These are phyloP conservation scores for Girardinichthys multiradiatus DNA, from an alignment of 2,113 vertebrate species.

Conservation along the genomic window DNA sequence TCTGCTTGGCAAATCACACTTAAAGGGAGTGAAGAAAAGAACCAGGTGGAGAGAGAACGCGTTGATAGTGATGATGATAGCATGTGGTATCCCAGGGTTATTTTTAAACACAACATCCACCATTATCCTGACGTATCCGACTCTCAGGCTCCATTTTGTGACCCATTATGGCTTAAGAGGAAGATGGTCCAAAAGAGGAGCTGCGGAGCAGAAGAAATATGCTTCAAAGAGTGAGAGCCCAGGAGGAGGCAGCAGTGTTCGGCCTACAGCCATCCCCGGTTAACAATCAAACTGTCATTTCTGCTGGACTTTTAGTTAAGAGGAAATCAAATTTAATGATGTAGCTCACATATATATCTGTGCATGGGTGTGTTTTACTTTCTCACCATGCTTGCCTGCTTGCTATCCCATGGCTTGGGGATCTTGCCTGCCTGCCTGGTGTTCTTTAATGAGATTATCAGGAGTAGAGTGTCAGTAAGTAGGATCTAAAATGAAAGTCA, in stretches of 20 bases:
- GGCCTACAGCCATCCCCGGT: conserved; percentile 8
- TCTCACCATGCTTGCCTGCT: conserved; percentile 26
- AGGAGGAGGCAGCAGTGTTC: conserved; percentile 7
- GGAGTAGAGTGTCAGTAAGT: conserved; percentile 85
- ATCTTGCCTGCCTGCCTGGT: conserved; percentile 62
- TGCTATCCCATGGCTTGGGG: conserved; percentile 44
- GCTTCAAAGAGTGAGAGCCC: conserved; percentile 33
- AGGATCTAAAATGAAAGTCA: conserved; percentile 88
- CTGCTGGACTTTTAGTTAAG: conserved; percentile 25
- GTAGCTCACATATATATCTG: conserved; percentile 9
- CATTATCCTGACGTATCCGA: conserved; percentile 59
- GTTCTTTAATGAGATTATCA: conserved; percentile 86
- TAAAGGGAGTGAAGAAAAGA: conserved; percentile 29
- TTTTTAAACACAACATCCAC: conserved; percentile 62
- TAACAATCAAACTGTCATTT: conserved; percentile 14
- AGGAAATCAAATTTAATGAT: conserved; percentile 27
- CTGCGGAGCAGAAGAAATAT: conserved; percentile 19
- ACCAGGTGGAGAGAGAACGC: conserved; percentile 47
- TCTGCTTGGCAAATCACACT: conserved; percentile 55
- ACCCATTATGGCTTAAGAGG: conserved; percentile 63
- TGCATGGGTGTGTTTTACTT: conserved; percentile 23
- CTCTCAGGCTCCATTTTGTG: conserved; percentile 69
- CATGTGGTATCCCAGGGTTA: conserved; percentile 54
- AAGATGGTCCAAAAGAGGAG: conserved; percentile 59
- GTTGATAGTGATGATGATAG: conserved; percentile 54